Base-by-base conservation (phyloP, 1,140 invertebrate genomes). In the Bacillus rossius region DNA sequence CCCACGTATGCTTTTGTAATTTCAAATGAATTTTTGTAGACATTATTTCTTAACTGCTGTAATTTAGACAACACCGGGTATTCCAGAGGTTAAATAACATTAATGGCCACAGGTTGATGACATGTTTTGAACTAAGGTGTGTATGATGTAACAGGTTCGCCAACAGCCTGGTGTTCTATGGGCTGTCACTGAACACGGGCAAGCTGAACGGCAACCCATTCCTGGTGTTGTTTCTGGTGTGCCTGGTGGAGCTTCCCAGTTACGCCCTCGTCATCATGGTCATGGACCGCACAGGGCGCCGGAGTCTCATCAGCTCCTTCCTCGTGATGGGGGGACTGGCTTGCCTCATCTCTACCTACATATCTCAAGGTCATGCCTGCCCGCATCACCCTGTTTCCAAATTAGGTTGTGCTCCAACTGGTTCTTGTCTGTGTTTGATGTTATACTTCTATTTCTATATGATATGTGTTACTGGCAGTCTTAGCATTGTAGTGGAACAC, bases 101-200 rank as follows among this genome's bases (percentile, higher is more conserved):
- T n/a, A n/a, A n/a, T n/a, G n/a, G n/a, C n/a, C n/a, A n/a, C n/a
- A n/a, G n/a, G n/a, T n/a, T n/a, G n/a, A n/a, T n/a, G n/a, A n/a
- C n/a, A n/a, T n/a, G n/a, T n/a, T n/a, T n/a, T n/a, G n/a, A n/a
- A n/a, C n/a, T n/a, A n/a, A n/a, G n/a, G n/a, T n/a, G n/a, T n/a
- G n/a, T n/a, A n/a, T n/a, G n/a, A n/a, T n/a, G n/a, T n/a, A n/a
- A 41, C 61, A 79, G 77, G 77, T 91, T 94, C 68, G 88, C 90
- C 1, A 93, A 93, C 69, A 89, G 90, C 14, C 78, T 94, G 57
- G 88, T 88, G 0, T 94, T 93, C 71, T 94, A 94, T 66, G 91
- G 91, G 0, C 71, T 95, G 1, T 89, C 91, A 0, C 71, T 94
- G 14, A 92, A 88, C 61, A 84, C 87, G 1, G 88, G 85, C 13